Percentiles rank a stretch among this genome's conserved stretches.
Conservation (phyloP, 2,888 invertebrate genomes). For the Serripes groenlandicus region DNA sequence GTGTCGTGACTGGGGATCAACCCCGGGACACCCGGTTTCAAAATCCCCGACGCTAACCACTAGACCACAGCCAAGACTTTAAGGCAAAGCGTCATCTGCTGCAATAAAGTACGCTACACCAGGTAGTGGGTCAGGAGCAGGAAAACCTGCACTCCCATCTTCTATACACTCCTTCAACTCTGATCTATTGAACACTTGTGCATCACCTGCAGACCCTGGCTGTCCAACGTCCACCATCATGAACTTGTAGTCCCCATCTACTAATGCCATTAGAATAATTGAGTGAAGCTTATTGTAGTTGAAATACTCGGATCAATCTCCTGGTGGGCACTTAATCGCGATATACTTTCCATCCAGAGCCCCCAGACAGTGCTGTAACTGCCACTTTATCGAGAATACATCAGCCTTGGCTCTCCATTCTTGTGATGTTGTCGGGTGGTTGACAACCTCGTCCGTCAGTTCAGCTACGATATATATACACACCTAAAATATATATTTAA, state of each 20-base stretch:
- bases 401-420: constrained; percentile 13
- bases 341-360: no score
- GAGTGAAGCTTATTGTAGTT: constrained; percentile 12
- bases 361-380: no score
- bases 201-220: constrained; percentile 16
- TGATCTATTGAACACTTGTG: constrained; percentile 15
- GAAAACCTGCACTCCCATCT: constrained; percentile 5
- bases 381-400: constrained; percentile 2
- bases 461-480: constrained; percentile 10
- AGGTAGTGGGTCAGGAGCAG: constrained; percentile 3
- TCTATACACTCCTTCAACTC: constrained; percentile 21
- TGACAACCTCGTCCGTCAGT: not conserved
- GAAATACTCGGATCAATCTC: constrained; percentile 15
- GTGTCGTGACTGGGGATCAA: no score
- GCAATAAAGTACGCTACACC: constrained; percentile 8
- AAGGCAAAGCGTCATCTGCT: constrained; percentile 16
- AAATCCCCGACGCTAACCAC: no score
- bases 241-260: constrained; percentile 17
- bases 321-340: no score
- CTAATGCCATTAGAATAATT: constrained; percentile 8
- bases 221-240: constrained; percentile 11
- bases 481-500: constrained; percentile 10
- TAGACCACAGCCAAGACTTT: not conserved
- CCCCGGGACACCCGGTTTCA: no score
- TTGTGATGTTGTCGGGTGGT: no score